Evolutionary conservation across 1,140 invertebrate genomes (phyloP), one percentile per base, ranked within the genome.

Genomic region (Oppia nitens): DNA sequence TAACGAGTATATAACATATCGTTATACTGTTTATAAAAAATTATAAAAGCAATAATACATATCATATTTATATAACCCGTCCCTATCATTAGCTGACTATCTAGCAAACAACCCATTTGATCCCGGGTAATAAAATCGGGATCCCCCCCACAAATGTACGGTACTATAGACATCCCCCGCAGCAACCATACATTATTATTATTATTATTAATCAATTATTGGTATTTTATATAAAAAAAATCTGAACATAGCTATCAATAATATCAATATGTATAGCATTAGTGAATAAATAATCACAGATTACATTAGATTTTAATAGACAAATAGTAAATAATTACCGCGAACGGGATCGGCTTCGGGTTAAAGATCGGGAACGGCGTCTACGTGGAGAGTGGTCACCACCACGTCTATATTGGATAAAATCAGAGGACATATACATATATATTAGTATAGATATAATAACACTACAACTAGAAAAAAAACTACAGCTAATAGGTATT

Each of bases 271-370:
- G 17, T 40, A 9, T 40, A 9, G 32, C 17, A 40, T 6, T 9
- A 40, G 17, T 40, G 6, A 40, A 40, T 40, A 40, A 40, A n/a
- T n/a, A 40, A 40, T 40, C 32, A 40, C 6, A 9, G 6, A 9
- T 40, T 40, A 40, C 6, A 40, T 40, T 40, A 9, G 32, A 9
- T 9, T 40, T 40, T 40, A 9, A 17, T 17, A 40, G 17, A 40
- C 6, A 40, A 40, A 9, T 40, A 9, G 6, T 40, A 9, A 6
- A 40, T 40, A 40, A 40, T 40, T 57, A 57, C 56, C 56, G 47
- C 20, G 56, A 57, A 52, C 53, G 53, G 24, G 53, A 55, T 47
- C 55, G 28, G 27, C 55, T 56, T 45, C 56, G 56, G 1, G 56
- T 49, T 32, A 49, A 12, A 52, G 45, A 49, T 49, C 56, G 56